phyloP scores from a whole-genome alignment of 1,140 invertebrate genomes.

The Archegozetes longisetosus region DNA sequence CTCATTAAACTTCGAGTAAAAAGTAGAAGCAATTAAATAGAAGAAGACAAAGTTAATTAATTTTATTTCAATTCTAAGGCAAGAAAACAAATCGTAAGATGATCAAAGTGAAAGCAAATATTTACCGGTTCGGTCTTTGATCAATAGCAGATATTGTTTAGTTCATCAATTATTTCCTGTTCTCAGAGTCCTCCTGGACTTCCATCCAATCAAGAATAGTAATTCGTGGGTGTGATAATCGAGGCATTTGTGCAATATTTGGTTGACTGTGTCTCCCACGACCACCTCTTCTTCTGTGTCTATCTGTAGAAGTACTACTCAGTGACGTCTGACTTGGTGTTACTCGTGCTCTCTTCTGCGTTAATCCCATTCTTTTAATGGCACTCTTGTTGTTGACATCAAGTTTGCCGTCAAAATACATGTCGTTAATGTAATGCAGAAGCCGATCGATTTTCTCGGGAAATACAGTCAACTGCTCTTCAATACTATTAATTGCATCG shows the following conservation, averaged over 20 bases:
- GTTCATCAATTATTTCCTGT: too few species aligned
- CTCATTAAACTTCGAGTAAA: too few species aligned
- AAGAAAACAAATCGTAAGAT: too few species aligned
- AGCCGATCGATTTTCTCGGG: slow-evolving; percentile 32
- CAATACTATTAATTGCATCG: slow-evolving; percentile 8
- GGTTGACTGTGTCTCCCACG: not conserved
- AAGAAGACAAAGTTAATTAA: too few species aligned
- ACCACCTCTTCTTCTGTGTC: not conserved
- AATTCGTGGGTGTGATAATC: not conserved
- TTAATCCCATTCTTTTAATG: slow-evolving; percentile 15
- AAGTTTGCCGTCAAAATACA: slow-evolving; percentile 30
- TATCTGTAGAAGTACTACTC: not conserved
- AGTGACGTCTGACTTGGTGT: not conserved
- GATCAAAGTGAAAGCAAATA: too few species aligned
- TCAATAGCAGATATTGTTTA: too few species aligned
- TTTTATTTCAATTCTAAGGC: too few species aligned
- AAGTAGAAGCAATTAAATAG: too few species aligned
- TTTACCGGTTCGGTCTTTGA: too few species aligned
- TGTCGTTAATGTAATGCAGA: slow-evolving; percentile 31
- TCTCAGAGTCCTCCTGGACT: not conserved
- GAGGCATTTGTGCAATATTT: not conserved
- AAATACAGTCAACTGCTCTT: slow-evolving; percentile 27
- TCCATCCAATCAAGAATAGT: not conserved
- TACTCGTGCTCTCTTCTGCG: not conserved
- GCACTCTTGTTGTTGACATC: slow-evolving; percentile 22